phyloP scores from a whole-genome alignment of 2,797 vertebrate genomes.

The Poecilia gillii region DNA sequence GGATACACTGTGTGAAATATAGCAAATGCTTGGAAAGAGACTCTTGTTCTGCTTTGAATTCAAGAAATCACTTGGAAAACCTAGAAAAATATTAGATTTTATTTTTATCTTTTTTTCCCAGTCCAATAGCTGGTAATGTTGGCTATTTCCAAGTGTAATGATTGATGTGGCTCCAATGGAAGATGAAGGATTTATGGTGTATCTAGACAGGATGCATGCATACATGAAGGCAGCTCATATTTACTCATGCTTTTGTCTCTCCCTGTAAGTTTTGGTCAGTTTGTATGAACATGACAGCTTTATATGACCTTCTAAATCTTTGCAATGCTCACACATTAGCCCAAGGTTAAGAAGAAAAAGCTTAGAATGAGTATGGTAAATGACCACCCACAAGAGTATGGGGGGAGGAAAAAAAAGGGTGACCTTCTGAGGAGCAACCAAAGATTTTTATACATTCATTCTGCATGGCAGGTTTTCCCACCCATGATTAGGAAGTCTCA shows the following conservation, averaged over 20 bases:
- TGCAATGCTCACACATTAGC: conserved; percentile 55
- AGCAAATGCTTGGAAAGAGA: not conserved
- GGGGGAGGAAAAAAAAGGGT: conserved; percentile 3
- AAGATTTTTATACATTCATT: too few species aligned
- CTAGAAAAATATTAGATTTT: conserved; percentile 36
- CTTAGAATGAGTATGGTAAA: conserved; percentile 29
- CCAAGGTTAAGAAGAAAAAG: conserved; percentile 50
- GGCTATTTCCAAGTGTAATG: conserved; percentile 23
- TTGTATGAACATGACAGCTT: conserved; percentile 53
- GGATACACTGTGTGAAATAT: not conserved
- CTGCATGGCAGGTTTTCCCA: too few species aligned
- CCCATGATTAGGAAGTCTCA: too few species aligned
- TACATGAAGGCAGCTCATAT: conserved; percentile 24
- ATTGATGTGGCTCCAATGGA: conserved; percentile 33
- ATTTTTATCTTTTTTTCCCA: not conserved
- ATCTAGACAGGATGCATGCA: not conserved
- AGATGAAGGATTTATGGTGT: conserved; percentile 29
- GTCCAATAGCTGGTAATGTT: conserved; percentile 34
- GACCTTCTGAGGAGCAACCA: conserved; percentile 25
- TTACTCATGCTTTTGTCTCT: conserved; percentile 29
- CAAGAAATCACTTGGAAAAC: conserved; percentile 33
- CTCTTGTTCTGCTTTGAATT: conserved; percentile 23
- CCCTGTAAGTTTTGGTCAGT: conserved; percentile 26
- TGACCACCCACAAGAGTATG: conserved; percentile 37
- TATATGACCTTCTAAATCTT: conserved; percentile 63